phyloP scores from a whole-genome alignment of 2,113 vertebrate species.

The Periophthalmodon schlosseri region DNA sequence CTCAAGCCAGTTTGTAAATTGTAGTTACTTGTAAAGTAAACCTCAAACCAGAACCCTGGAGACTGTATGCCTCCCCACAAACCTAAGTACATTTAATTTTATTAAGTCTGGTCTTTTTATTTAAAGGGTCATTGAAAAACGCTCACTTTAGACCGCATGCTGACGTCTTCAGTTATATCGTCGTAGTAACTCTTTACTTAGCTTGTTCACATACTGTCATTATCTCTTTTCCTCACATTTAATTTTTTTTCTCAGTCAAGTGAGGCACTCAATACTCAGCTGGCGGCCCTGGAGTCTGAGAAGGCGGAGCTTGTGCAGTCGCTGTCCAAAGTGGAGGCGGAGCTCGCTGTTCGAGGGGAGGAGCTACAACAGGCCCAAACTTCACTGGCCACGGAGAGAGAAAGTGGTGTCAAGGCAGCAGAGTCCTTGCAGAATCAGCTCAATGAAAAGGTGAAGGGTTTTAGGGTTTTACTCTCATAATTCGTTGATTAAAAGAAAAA shows the following conservation, averaged over 20 bases:
- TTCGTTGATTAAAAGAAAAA: not conserved
- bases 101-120: not conserved
- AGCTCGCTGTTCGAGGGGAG: conserved; percentile 64
- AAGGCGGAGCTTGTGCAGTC: conserved; percentile 70
- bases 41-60: conserved; percentile 24
- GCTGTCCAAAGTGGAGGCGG: conserved; percentile 66
- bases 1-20: conserved; percentile 22
- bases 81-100: conserved; percentile 10
- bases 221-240: not conserved
- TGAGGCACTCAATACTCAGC: conserved; percentile 63
- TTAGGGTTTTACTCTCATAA: not conserved
- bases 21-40: conserved; percentile 17
- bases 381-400: conserved; percentile 70
- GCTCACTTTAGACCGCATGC: conserved; percentile 21
- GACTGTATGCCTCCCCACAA: conserved; percentile 19
- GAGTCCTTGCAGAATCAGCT: conserved; percentile 80
- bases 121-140: conserved; percentile 20
- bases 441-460: conserved; percentile 80
- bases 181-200: not conserved
- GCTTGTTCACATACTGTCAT: not conserved
- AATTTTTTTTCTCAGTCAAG: conserved; percentile 68
- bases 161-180: conserved; percentile 13
- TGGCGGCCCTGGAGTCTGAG: conserved; percentile 77
- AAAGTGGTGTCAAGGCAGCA: conserved; percentile 74
- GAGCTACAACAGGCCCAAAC: conserved; percentile 78